Evolutionary conservation across 2,113 vertebrate genomes (phyloP).

Genomic region (Sebastes fasciatus): DNA sequence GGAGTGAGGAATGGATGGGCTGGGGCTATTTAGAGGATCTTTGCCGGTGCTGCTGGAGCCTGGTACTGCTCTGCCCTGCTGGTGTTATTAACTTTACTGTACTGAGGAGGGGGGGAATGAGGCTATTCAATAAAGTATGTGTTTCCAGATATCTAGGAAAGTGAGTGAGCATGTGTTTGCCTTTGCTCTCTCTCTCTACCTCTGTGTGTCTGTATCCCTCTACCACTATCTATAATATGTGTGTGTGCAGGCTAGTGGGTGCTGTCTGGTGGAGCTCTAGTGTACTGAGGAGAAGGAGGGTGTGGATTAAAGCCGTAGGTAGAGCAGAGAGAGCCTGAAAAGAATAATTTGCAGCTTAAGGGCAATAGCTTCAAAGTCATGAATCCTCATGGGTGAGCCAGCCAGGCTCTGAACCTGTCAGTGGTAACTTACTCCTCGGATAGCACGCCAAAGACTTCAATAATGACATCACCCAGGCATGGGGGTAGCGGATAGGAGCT

Average conservation of each 20-base stretch:
- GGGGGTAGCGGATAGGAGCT: constrained; percentile 62
- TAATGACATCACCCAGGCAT: constrained; percentile 94
- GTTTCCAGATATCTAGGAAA: constrained; percentile 57
- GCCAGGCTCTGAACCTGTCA: constrained; percentile 94
- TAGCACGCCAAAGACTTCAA: constrained; percentile 92
- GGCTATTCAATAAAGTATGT: constrained; percentile 55
- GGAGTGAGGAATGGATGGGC: constrained; percentile 74
- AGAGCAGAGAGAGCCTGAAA: constrained; percentile 90
- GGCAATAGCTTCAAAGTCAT: constrained; percentile 98
- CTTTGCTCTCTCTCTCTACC: constrained; percentile 34
- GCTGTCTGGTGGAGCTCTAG: constrained; percentile 54
- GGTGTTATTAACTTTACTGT: constrained; percentile 72
- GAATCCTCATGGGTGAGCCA: constrained; percentile 91
- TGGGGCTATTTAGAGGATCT: constrained; percentile 60
- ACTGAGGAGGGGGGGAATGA: constrained; percentile 48
- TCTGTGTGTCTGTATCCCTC: constrained; percentile 20
- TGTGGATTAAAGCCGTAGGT: constrained; percentile 88
- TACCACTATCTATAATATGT: constrained; percentile 5
- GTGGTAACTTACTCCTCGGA: constrained; percentile 92
- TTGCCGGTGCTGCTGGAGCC: constrained; percentile 74
- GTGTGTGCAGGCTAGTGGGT: constrained; percentile 43
- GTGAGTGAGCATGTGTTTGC: constrained; percentile 54
- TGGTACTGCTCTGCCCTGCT: constrained; percentile 70
- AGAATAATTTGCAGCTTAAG: constrained; percentile 97
- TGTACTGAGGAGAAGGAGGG: constrained; percentile 60